Percentiles rank a stretch among this genome's conserved stretches.
phyloP scores from a whole-genome alignment of 2,113 vertebrate genomes.

The Lepus europaeus region DNA sequence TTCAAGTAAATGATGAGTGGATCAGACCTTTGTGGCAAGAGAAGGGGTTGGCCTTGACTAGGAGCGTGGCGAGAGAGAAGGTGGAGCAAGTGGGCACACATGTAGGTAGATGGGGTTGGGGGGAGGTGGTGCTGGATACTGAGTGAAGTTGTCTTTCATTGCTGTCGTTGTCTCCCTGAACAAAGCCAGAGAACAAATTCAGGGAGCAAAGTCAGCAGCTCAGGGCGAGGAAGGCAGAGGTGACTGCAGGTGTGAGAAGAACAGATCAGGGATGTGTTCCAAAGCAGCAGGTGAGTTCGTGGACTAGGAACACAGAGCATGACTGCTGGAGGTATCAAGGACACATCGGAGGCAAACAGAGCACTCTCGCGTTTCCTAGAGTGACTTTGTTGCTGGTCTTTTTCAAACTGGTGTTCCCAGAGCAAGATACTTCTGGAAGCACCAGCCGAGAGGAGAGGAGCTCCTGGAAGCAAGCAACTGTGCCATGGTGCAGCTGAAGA shows the following conservation, averaged over 20 bases:
- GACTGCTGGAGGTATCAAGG: neutral
- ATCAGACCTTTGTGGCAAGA: neutral
- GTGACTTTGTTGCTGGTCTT: neutral
- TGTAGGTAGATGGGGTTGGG: neutral
- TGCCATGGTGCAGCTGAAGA: neutral
- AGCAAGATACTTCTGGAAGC: neutral
- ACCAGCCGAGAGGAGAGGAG: neutral
- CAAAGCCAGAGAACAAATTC: no score
- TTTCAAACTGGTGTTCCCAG: neutral
- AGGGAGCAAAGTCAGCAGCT: neutral
- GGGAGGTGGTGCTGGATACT: neutral
- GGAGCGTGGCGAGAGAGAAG: neutral
- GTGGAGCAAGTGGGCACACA: neutral
- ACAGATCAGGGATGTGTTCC: neutral
- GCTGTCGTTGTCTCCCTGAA: neutral
- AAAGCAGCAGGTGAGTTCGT: neutral
- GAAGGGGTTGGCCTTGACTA: neutral
- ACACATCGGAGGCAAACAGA: neutral
- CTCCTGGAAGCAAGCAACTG: slow-evolving; percentile 18
- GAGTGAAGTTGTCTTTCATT: neutral
- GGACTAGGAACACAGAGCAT: neutral
- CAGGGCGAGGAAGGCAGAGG: neutral
- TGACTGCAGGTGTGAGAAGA: neutral
- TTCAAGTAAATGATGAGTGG: neutral
- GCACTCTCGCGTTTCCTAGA: neutral